phyloP scores from a whole-genome alignment of 2,888 invertebrate species.

The Callimorpha dominula region DNA sequence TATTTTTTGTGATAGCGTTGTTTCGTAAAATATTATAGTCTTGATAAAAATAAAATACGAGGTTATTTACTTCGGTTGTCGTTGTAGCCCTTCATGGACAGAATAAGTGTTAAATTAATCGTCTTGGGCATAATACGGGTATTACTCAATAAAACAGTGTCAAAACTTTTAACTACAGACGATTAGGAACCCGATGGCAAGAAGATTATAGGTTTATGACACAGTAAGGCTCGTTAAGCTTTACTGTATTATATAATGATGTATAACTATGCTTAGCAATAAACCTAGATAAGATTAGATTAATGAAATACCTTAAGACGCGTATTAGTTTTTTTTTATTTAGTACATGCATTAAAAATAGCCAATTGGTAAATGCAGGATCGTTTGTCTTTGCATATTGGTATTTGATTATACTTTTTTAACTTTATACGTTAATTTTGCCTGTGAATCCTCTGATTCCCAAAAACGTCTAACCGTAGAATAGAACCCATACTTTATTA shows the following conservation, averaged over 20 bases:
- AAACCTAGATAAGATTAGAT: neutral
- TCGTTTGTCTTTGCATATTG: neutral
- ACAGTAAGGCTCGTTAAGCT: neutral
- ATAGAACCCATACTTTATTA: neutral
- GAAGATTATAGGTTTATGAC: too few relatives aligned
- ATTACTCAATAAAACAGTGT: neutral
- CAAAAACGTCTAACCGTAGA: neutral
- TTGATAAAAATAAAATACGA: neutral
- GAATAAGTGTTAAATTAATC: too few relatives aligned
- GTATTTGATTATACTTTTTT: neutral
- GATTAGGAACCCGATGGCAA: neutral
- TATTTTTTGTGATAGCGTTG: neutral
- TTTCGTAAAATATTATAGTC: neutral
- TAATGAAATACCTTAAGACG: neutral
- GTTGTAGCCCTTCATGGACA: too few relatives aligned
- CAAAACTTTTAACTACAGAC: neutral
- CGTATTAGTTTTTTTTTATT: neutral
- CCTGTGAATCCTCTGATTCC: neutral
- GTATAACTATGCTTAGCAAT: neutral
- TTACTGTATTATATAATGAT: neutral
- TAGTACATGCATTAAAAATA: neutral
- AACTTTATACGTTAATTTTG: neutral
- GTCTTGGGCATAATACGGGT: too few relatives aligned
- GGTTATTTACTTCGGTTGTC: neutral
- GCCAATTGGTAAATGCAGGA: neutral